phyloP scores from a whole-genome alignment of 2,113 vertebrate genomes.

The Panthera uncia region DNA sequence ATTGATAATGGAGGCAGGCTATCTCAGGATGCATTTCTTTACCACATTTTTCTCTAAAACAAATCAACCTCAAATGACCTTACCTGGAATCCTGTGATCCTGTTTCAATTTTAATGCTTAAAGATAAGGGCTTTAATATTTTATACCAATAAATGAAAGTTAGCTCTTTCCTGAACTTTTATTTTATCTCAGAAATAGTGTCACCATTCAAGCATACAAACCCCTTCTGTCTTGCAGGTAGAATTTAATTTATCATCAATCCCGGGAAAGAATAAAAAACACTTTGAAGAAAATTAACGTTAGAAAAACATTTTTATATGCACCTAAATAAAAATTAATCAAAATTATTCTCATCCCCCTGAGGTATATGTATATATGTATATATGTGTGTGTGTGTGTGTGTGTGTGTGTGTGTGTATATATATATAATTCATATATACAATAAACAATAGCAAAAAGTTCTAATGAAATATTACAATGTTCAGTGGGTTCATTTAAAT shows the following conservation, averaged over 20 bases:
- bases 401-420: no score
- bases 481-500: background rate
- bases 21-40: background rate
- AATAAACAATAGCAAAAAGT: background rate
- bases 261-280: background rate
- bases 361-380: background rate
- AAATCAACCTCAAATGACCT: background rate
- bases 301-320: background rate
- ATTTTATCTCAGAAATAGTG: slow-evolving; percentile 9
- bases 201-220: slow-evolving; percentile 24
- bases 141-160: slow-evolving; percentile 26
- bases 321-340: background rate
- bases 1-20: background rate
- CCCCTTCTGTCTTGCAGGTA: background rate
- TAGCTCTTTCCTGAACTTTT: background rate
- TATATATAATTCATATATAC: background rate
- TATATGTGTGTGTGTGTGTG: no score
- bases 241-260: background rate
- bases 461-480: slow-evolving; percentile 28
- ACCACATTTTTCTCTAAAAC: background rate
- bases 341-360: background rate
- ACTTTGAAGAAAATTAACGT: background rate
- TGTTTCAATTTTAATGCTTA: slow-evolving; percentile 39
- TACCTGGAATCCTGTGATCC: background rate
- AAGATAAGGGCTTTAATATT: slow-evolving; percentile 57